phyloP scores from a whole-genome alignment of 2,797 vertebrate genomes.

The Muraenolepis orangiensis region DNA sequence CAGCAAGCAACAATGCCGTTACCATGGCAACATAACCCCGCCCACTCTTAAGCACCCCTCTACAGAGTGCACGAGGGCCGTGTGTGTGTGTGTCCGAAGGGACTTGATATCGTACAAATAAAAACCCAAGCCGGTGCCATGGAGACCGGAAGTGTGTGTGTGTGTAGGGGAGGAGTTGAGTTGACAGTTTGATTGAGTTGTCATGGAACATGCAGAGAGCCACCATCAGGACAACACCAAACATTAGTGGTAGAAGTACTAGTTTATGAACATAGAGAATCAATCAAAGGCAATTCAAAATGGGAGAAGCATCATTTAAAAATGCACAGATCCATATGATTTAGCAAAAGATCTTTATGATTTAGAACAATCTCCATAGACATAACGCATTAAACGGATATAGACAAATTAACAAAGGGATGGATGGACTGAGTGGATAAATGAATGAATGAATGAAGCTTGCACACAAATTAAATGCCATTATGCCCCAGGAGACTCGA shows the following conservation, averaged over 20 bases:
- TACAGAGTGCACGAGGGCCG: slow-evolving; percentile 30
- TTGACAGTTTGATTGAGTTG: background rate
- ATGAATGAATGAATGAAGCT: slow-evolving; percentile 5
- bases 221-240: background rate
- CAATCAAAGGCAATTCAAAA: too few species aligned
- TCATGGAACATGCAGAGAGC: background rate
- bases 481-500: background rate
- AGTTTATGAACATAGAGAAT: too few species aligned
- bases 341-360: background rate
- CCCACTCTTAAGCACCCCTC: slow-evolving; percentile 40
- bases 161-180: background rate
- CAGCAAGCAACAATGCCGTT: slow-evolving; percentile 59
- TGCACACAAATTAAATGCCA: slow-evolving; percentile 2
- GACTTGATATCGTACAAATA: slow-evolving; percentile 43
- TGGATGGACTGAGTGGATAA: background rate
- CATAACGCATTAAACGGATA: background rate
- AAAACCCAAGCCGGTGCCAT: slow-evolving; percentile 40
- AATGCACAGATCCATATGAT: too few species aligned
- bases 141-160: slow-evolving; percentile 26
- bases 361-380: slow-evolving; percentile 2
- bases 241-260: background rate
- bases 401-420: background rate
- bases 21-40: slow-evolving; percentile 55
- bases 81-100: background rate
- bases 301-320: background rate